phyloP scores from a whole-genome alignment of 2,113 vertebrate genomes.

The Malurus melanocephalus region DNA sequence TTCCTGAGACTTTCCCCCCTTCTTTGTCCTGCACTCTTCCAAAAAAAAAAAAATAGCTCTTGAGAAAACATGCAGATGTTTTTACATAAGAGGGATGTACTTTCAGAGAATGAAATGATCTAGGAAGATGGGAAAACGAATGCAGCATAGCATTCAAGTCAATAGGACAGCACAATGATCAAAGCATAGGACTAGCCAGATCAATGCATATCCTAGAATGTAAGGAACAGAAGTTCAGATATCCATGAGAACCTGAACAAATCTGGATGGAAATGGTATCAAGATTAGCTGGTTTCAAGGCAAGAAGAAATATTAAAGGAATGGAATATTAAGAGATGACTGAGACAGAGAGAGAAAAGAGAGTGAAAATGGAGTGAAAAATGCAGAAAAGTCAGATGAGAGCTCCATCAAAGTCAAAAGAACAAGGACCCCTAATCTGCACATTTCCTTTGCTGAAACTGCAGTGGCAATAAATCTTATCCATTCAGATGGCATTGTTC shows the following conservation, averaged over 20 bases:
- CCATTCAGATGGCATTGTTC: background rate
- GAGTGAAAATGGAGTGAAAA: background rate
- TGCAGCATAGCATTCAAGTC: background rate
- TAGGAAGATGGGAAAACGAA: background rate
- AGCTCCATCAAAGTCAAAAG: background rate
- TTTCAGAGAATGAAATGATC: background rate
- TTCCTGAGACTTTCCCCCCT: background rate
- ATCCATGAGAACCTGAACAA: background rate
- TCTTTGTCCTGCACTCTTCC: background rate
- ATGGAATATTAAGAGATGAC: background rate
- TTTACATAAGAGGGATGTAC: background rate
- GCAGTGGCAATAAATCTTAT: background rate
- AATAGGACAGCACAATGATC: background rate
- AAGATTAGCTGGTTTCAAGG: background rate
- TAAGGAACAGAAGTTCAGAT: background rate
- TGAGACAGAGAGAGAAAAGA: background rate
- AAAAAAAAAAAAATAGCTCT: background rate
- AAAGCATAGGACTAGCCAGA: background rate
- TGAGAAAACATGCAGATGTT: background rate
- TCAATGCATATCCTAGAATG: background rate
- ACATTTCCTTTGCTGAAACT: background rate
- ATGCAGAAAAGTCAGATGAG: background rate
- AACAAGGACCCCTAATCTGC: background rate
- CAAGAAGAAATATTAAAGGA: background rate
- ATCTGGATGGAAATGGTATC: background rate